Base-by-base conservation (phyloP, 2,888 invertebrate genomes). In the Litoditis marina region DNA sequence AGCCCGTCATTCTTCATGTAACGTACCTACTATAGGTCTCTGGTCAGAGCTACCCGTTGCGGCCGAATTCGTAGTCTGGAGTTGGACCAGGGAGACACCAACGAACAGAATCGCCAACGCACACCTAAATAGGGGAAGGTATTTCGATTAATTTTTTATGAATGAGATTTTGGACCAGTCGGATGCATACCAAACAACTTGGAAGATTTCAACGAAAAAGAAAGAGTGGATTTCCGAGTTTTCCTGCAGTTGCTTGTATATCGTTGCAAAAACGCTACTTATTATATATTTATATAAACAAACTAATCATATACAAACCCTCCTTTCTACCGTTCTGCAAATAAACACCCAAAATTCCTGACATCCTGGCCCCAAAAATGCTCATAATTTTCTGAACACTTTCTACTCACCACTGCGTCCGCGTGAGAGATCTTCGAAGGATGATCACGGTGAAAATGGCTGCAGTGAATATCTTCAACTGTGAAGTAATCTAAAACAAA, bases 1-100 rank as follows among this genome's bases (percentile, higher is more conserved):
- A 36, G n/a, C 11, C 11, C 1, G n/a, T 36, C 1, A 36, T 36
- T 36, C n/a, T 36, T n/a, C 6, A 50, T 11, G n/a, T n/a, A 36
- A 84, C 80, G 92, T 89, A 11, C 93, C 93, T 61, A 68, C 71
- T 63, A 68, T 53, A 51, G 63, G 65, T 31, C 55, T 63, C 57
- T 71, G 70, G 27, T 57, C 59, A 30, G 44, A 31, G 11, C 42
- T 7, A 6, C n/a, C 44, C 32, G 39, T 55, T 11, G 34, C 34
- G 19, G 50, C 56, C 11, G 60, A 46, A 0, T 49, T 25, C 11
- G 69, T 47, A 28, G 73, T 60, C 64, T 82, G 80, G n/a, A 85
- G 68, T 77, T 86, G 86, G 1, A 86, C 85, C 4, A 84, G 69
- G 16, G 84, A 83, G 11, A 86, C 85, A 6, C 86, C 86, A 2